Evolutionary conservation across 2,888 invertebrate genomes (phyloP).

Genomic region (Lepidocyrtoides sp.): DNA sequence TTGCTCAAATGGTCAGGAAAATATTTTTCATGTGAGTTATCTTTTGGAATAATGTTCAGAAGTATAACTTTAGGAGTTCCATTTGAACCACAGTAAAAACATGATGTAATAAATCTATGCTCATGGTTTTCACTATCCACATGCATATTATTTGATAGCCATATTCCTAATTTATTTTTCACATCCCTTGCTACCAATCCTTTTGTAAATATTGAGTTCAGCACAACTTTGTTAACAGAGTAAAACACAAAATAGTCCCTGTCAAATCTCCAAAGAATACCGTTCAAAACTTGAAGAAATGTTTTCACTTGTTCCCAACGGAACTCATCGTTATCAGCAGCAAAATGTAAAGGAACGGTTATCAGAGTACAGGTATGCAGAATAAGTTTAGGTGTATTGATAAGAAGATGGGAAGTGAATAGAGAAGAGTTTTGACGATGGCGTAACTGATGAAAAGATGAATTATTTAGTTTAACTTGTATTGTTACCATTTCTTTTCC

Average conservation of each 20-base stretch:
- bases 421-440: too few species aligned
- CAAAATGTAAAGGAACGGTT: too few species aligned
- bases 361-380: too few species aligned
- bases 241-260: background rate
- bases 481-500: too few species aligned
- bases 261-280: background rate
- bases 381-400: too few species aligned
- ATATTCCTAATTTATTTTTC: constrained; percentile 2
- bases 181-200: background rate
- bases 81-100: background rate
- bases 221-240: background rate
- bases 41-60: too few species aligned
- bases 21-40: background rate
- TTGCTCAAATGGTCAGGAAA: background rate
- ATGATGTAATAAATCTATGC: background rate
- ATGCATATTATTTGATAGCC: background rate
- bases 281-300: too few species aligned
- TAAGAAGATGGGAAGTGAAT: too few species aligned
- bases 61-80: background rate
- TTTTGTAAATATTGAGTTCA: background rate
- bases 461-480: too few species aligned
- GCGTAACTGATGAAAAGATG: too few species aligned
- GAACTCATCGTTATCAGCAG: too few species aligned
- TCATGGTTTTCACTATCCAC: background rate
- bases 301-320: too few species aligned